Evolutionary conservation across 2,797 vertebrate species (phyloP), one percentile per base, ranked within the genome.

Genomic region (Sebastolobus altivelis): DNA sequence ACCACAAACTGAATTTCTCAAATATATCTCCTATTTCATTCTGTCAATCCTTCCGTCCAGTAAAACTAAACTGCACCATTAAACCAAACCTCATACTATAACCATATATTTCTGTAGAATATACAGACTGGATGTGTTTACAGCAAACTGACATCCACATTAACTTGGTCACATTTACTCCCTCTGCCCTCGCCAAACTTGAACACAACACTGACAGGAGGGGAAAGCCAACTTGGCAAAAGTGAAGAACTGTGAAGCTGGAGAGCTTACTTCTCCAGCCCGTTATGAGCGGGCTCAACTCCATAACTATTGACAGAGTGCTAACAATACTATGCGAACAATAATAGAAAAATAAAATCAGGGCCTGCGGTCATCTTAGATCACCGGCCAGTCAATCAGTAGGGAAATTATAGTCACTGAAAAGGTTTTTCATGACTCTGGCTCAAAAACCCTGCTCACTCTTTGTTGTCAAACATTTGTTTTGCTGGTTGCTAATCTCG

Each of bases 121-220:
- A 92, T 87, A 94, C 88, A 93, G 71, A 90, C 88, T 83, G 84
- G 86, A 70, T 80, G 79, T 93, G 94, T 95, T 96, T 95, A 95
- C 88, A 92, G 82, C 87, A 87, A 93, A 89, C 91, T 93, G 93
- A 94, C 93, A 89, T 92, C 90, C 86, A 85, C 87, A 89, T 91
- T 93, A 92, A 88, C 87, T 84, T 82, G 91, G 88, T 89, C 87
- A 78, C 84, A 89, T 93, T 85, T 82, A 81, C 88, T 84, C 54
- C 55, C 59, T 71, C 72, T 59, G 62, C 77, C 81, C 75, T 84
- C 37, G 88, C 90, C 87, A 90, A 85, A 89, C 75, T 76, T 87
- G 85, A 94, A 87, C 83, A 79, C 84, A 88, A 79, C 69, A 85
- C 80, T 90, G 91, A 92, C 85, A 86, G 85, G 46, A 75, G 75